phyloP scores from a whole-genome alignment of 2,797 vertebrate genomes.

The Cyprinella venusta region DNA sequence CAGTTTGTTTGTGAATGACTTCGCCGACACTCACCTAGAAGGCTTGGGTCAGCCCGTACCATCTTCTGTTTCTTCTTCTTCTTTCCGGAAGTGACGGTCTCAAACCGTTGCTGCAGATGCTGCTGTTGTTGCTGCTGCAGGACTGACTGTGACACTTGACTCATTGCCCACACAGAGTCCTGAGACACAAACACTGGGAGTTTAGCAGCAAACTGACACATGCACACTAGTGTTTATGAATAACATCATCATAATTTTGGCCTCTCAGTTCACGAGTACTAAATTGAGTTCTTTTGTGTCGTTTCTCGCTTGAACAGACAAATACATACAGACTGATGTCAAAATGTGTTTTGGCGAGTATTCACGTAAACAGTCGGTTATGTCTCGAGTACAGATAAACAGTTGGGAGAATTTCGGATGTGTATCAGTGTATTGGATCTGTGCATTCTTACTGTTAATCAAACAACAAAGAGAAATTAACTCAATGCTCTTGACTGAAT shows the following conservation, averaged over 20 bases:
- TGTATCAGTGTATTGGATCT: background rate
- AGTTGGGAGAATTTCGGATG: background rate
- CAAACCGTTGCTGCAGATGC: conserved; percentile 90
- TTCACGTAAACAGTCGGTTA: background rate
- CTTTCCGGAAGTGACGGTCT: conserved; percentile 93
- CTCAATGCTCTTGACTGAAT: background rate
- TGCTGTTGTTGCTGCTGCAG: conserved; percentile 84
- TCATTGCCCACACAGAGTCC: conserved; percentile 93
- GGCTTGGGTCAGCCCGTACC: conserved; percentile 98
- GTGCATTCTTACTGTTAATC: background rate
- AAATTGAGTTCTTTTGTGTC: background rate
- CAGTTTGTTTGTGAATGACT: background rate
- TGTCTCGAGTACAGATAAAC: background rate
- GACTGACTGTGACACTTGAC: conserved; percentile 85
- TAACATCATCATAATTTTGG: background rate
- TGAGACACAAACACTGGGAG: conserved; percentile 57
- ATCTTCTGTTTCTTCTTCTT: conserved; percentile 99
- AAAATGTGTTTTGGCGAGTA: background rate
- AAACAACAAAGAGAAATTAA: background rate
- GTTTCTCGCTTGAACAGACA: background rate
- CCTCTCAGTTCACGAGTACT: background rate
- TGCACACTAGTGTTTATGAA: background rate
- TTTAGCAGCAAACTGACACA: background rate
- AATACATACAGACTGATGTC: background rate
- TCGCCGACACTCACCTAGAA: conserved; percentile 83